Evolutionary conservation across 2,113 vertebrate species (phyloP), one percentile per base, ranked within the genome.

Genomic region (Ascaphus truei): DNA sequence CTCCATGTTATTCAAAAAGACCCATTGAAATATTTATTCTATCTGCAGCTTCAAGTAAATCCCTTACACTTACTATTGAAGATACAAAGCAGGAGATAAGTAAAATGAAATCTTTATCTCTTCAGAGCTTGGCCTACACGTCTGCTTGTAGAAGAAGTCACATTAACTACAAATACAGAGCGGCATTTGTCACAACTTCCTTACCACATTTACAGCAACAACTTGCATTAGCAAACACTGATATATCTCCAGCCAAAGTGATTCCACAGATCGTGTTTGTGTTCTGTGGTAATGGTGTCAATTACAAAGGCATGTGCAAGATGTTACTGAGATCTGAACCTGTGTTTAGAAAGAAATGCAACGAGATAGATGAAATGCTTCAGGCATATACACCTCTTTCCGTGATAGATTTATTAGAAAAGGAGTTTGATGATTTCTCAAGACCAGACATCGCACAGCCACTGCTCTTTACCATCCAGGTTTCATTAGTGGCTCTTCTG

Each of bases 101-200:
- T 23, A 72, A 30, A 23, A 56, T 78, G 62, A 71, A 61, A 6
- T 53, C 73, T 0, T 0, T 76, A 43, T 87, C 85, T 31, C 69
- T 93, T 2, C 82, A 85, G 59, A 76, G 80, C 53, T 57, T 94
- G 34, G 85, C 79, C 15, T 95, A 92, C 57, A 95, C 92, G 0
- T 89, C 92, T 50, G 90, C 93, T 29, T 96, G 93, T 69, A 80
- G 92, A 73, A 88, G 94, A 77, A 94, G 88, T 73, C 93, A 94
- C 8, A 31, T 30, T 13, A 88, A 22, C 77, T 79, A 91, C 68
- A 90, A 83, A 77, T 92, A 89, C 61, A 86, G 89, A 41, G 93
- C 89, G 75, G 82, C 85, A 0, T 89, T 94, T 56, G 37, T 82
- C 56, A 73, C 80, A 5, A 82, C 87, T 18, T 92, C 90, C 48